phyloP scores from a whole-genome alignment of 1,140 invertebrate genomes.

The Caerostris extrusa region DNA sequence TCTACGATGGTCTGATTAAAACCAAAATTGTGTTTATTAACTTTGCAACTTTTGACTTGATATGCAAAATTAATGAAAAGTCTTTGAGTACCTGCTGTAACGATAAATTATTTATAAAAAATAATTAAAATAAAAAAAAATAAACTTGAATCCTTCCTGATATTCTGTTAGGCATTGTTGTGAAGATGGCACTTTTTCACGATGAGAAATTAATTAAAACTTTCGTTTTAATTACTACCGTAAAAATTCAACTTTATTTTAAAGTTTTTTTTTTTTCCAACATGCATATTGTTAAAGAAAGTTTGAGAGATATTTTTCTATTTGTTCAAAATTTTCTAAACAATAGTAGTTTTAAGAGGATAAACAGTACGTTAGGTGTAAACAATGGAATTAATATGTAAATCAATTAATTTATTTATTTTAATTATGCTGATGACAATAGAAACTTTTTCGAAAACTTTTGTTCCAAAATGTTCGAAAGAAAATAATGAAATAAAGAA shows the following conservation, averaged over 20 bases:
- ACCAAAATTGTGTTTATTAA: slow-evolving; percentile 36
- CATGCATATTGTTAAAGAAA: neutral
- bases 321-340: neutral
- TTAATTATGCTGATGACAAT: too few species aligned
- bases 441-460: too few species aligned
- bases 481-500: too few species aligned
- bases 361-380: too few species aligned
- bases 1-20: neutral
- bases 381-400: too few species aligned
- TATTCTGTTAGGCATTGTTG: neutral
- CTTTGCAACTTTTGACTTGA: neutral
- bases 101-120: neutral
- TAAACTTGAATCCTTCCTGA: neutral
- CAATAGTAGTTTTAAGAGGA: too few species aligned
- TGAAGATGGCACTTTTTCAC: neutral
- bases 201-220: slow-evolving; percentile 22
- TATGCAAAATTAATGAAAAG: slow-evolving; percentile 13
- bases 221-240: slow-evolving; percentile 38
- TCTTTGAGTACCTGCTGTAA: neutral
- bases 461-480: too few species aligned
- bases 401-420: too few species aligned
- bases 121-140: neutral
- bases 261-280: neutral
- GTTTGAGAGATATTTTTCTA: neutral
- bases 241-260: slow-evolving; percentile 24